Evolutionary conservation across 2,888 invertebrate genomes (phyloP), one percentile per base, ranked within the genome.

Genomic region (Camptogramma bilineatum): DNA sequence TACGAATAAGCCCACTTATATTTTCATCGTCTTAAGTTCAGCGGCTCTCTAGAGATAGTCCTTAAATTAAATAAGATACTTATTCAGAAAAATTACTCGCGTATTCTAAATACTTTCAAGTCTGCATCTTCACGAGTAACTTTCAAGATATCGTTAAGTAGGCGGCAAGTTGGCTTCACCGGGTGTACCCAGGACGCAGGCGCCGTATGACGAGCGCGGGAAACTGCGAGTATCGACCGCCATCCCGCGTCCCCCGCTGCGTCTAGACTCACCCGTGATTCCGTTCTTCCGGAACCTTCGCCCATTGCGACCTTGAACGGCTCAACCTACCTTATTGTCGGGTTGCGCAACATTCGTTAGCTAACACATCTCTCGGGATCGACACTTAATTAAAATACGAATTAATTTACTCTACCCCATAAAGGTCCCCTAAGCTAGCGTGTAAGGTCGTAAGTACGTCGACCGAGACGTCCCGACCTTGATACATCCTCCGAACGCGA

Each of bases 151-250:
- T 78, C 77, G 81, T 77, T 59, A 82, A 87, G 83, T 81, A 82
- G 74, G 77, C 73, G 77, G 74, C 75, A 84, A 86, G 82, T 85
- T 81, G 80, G 82, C 78, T 80, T 76, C 75, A 75, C 77, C 76
- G 79, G 81, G 84, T 77, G 76, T 77, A 42, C n/a, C 70, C 69
- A 86, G 85, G 79, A 86, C 92, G 91, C 91, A 91, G 87, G 91
- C 92, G 92, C 87, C 75, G 80, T 80, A 70, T 77, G 75, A 75
- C 67, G 81, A 91, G 90, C 92, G 92, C 92, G 92, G 91, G 92
- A 93, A 92, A 91, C 90, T 87, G 90, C 87, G 85, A 82, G 86
- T 91, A 93, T 93, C 92, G 93, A 92, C 88, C 92, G 85, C 73
- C 79, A 75, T 75, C 81, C 84, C 85, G 79, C 84, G 78, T 74